Percentiles rank a stretch among this genome's conserved stretches.
phyloP scores from a whole-genome alignment of 1,140 invertebrate species.

The Nebria ingens region DNA sequence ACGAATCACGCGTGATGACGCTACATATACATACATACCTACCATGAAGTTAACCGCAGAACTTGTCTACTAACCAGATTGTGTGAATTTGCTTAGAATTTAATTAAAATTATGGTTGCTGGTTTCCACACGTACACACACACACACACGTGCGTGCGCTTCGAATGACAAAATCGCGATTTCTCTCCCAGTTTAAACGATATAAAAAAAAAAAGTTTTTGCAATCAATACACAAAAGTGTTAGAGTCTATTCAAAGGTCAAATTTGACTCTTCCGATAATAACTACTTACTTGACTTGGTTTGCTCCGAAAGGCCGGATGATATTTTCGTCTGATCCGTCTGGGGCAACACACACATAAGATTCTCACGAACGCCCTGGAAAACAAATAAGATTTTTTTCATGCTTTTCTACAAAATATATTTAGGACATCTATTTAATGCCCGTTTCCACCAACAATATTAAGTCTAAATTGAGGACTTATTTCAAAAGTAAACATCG shows the following conservation, averaged over 20 bases:
- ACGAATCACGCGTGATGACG: no score
- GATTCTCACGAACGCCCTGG: conserved; percentile 70
- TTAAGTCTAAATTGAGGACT: neutral
- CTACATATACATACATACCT: no score
- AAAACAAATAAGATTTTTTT: conserved; percentile 34
- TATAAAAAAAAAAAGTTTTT: conserved; percentile 13
- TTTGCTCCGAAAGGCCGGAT: conserved; percentile 66
- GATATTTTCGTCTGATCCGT: conserved; percentile 61
- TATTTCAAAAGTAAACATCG: neutral
- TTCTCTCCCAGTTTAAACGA: neutral
- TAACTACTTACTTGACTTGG: conserved; percentile 57
- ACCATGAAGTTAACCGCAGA: no score
- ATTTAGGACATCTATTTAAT: no score
- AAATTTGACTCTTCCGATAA: conserved; percentile 9
- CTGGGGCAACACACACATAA: conserved; percentile 70
- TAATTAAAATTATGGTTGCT: neutral
- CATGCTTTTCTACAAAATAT: neutral
- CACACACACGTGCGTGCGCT: neutral
- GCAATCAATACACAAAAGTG: no score
- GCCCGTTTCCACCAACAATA: neutral
- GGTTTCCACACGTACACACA: neutral
- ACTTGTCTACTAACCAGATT: conserved; percentile 16
- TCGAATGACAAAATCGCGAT: no score
- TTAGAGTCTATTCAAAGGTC: no score
- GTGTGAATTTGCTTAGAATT: neutral